Base-by-base conservation (phyloP, 2,797 vertebrate genomes). In the Graptemys geographica region DNA sequence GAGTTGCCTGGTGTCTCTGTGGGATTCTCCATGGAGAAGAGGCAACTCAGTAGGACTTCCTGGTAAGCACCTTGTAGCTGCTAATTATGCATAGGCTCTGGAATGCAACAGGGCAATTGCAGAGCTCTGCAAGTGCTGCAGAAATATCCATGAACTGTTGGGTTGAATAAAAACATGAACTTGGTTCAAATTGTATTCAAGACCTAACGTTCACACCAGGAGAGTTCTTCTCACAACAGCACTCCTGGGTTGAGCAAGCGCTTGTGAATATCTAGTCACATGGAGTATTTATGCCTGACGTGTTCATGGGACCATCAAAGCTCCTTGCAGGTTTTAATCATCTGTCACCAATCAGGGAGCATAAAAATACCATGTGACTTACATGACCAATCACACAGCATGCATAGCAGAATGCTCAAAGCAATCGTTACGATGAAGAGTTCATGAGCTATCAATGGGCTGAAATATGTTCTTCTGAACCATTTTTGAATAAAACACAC, bases 401-500 rank as follows among this genome's bases (percentile, higher is more conserved):
- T 52, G 78, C 83, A 27, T 1, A 86, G 82, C 23, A 84, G 53
- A n/a, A 62, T 56, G 12, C 88, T 72, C 47, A 23, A 79, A 76
- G 81, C 51, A 21, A 31, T 44, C 1, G 3, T 51, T 41, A 23
- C 5, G 3, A 1, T 0, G 1, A 44, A 27, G 53, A 52, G 59
- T 53, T 80, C 56, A 18, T 52, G 62, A 19, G 31, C 31, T 31
- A 62, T 27, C 0, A 2, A 56, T 62, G 21, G 0, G 1, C 11
- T 62, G 83, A 53, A 62, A 52, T 44, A 11, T 11, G n/a, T 87
- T 76, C 59, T 13, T 10, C 27, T 69, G 12, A 31, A 13, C 37
- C 84, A 31, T 1, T 85, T 83, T 41, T 9, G 79, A 84, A 56
- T 83, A 72, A 52, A 37, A 85, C 84, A 79, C 3, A 88, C 0